Base-by-base conservation (phyloP, 2,888 invertebrate species). In the Tetanocera ferruginea region DNA sequence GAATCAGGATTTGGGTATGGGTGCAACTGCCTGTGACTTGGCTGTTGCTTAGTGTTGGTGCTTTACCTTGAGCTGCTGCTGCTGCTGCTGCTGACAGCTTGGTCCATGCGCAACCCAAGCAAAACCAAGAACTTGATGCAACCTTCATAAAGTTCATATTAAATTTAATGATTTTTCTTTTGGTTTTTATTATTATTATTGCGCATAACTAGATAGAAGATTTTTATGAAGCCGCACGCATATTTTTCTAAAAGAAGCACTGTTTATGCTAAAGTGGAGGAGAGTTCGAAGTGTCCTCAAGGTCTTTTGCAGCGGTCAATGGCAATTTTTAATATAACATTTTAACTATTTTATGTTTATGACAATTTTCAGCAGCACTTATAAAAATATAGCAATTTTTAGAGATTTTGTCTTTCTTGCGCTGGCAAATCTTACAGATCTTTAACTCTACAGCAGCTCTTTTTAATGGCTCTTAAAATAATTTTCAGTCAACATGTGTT, bases 121-220 rank as follows among this genome's bases (percentile, higher is more conserved):
- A 23, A 19, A 9, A 23, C 28, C n/a, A 64, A 5, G 14, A 28
- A 25, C 62, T 62, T 28, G 3, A 3, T 34, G 31, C 14, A 43
- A n/a, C 43, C 66, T 80, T 86, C 87, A 87, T 87, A 87, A 87
- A 87, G 14, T 14, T 43, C 84, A 86, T 87, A 86, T 86, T 87
- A 82, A 87, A 85, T 87, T 87, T 87, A 87, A 87, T 86, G 86
- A 86, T 85, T 87, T 86, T 80, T 64, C n/a, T n/a, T n/a, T n/a
- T n/a, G n/a, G n/a, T n/a, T 55, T n/a, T 55, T 43, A 43, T 43
- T 11, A 14, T 87, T 85, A 85, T 87, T 87, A 85, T 86, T 86
- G 85, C 85, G 83, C 85, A 85, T 84, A 84, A 86, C 73, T 60
- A 43, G 52, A 34, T 8, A 43, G 60, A 72, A 55, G 37, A 72